phyloP scores from a whole-genome alignment of 1,140 invertebrate species.

The Triops cancriformis region DNA sequence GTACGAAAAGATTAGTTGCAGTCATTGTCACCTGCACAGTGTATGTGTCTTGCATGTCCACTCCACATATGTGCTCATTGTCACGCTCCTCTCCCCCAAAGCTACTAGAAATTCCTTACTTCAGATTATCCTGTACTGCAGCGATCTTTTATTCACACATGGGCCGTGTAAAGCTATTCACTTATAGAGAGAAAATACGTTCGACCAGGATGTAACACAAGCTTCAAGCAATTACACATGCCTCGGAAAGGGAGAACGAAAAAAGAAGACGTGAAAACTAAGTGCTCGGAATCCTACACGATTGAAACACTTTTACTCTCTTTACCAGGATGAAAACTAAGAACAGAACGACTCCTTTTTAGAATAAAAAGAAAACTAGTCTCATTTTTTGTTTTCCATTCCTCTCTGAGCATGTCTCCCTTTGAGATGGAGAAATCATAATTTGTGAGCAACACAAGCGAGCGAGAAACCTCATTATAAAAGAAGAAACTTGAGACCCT shows the following conservation, averaged over 20 bases:
- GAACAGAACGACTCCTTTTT: neutral
- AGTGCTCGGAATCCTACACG: too few species aligned
- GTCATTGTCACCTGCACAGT: neutral
- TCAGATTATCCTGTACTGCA: neutral
- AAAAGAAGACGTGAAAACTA: neutral
- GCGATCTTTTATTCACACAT: neutral
- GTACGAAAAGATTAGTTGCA: constrained; percentile 6
- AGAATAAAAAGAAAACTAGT: neutral
- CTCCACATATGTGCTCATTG: neutral
- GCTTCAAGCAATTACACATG: neutral
- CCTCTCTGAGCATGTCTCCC: neutral
- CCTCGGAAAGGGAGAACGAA: neutral
- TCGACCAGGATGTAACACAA: neutral
- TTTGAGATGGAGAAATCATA: neutral
- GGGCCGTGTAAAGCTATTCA: neutral
- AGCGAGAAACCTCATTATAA: constrained; percentile 7
- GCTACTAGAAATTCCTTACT: neutral
- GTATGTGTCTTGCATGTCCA: neutral
- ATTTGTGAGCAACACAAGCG: neutral
- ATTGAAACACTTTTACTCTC: too few species aligned
- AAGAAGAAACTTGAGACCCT: neutral
- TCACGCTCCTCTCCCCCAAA: neutral
- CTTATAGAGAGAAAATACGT: neutral
- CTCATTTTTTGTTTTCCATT: neutral
- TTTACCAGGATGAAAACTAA: too few species aligned